A percentile compares a stretch with the other conserved stretches of the same genome.
phyloP scores from a whole-genome alignment of 2,113 vertebrate species.

The Aspiorhynchus laticeps region DNA sequence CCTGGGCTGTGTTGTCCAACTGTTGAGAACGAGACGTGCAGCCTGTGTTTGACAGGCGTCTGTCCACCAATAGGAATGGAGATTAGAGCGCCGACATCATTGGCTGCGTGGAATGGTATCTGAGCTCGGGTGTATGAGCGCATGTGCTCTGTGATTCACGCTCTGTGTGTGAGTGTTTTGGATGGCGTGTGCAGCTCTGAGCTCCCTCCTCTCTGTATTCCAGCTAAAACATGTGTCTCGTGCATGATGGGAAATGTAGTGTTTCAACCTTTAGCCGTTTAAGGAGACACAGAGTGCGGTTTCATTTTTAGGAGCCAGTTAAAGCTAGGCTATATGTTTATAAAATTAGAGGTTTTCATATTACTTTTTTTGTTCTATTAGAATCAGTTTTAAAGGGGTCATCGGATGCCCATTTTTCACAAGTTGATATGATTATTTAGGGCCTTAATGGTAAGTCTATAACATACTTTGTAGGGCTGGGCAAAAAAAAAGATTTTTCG shows the following conservation, averaged over 20 bases:
- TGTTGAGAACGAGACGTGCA: conserved; percentile 38
- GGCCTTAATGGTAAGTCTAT: no score
- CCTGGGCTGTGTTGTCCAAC: conserved; percentile 27
- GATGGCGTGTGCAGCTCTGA: conserved; percentile 6
- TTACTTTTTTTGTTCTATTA: background rate
- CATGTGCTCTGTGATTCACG: conserved; percentile 23
- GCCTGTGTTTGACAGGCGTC: conserved; percentile 41
- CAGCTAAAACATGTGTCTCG: conserved; percentile 20
- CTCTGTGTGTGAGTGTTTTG: conserved; percentile 31
- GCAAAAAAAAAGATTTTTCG: no score
- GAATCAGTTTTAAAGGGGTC: background rate
- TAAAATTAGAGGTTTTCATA: background rate
- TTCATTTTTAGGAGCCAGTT: background rate
- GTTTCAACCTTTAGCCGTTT: background rate
- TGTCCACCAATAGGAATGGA: conserved; percentile 42
- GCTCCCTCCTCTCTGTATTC: conserved; percentile 46
- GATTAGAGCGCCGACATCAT: conserved; percentile 49
- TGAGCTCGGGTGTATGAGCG: conserved; percentile 28
- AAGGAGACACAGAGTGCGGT: background rate
- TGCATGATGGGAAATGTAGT: conserved; percentile 57
- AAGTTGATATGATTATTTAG: no score
- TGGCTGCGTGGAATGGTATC: conserved; percentile 39
- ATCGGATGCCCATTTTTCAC: no score
- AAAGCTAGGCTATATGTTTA: background rate
- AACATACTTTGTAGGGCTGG: no score